A percentile compares a stretch with the other conserved stretches of the same genome.
Conservation (phyloP, 2,113 vertebrate genomes). For the Hydropotes inermis region DNA sequence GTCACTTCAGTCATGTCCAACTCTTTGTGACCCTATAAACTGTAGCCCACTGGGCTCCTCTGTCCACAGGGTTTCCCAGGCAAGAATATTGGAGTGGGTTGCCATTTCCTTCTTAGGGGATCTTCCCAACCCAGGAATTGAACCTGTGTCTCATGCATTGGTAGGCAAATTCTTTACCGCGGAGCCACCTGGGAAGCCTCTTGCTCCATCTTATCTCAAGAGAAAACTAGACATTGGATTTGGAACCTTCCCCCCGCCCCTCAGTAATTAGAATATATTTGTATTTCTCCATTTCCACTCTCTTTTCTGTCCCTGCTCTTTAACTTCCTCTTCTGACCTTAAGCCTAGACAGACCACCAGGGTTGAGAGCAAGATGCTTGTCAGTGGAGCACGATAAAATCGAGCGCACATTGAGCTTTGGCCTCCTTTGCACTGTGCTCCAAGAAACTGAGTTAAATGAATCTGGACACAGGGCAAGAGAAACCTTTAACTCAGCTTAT, state of each 20-base stretch:
- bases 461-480: constrained; percentile 54
- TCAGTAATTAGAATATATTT: not conserved
- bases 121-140: not conserved
- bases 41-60: not conserved
- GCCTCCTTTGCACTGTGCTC: not conserved
- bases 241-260: fast-evolving
- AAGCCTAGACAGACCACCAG: not conserved
- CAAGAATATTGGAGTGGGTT: not conserved
- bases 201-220: not conserved
- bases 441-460: constrained; percentile 61
- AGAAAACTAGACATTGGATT: not conserved
- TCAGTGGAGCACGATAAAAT: not conserved
- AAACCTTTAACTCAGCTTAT: constrained; percentile 45
- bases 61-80: not conserved
- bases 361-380: not conserved
- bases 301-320: not conserved
- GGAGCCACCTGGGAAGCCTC: not conserved
- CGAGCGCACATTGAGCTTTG: not conserved
- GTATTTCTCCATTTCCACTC: not conserved
- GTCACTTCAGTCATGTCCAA: not conserved
- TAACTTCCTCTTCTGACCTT: not conserved
- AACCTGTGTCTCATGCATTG: not conserved
- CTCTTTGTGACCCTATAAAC: not conserved
- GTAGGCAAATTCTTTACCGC: not conserved
- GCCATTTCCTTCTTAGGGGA: not conserved